Evolutionary conservation across 1,140 invertebrate genomes (phyloP).

Genomic region (Aphelenchoides avenae): DNA sequence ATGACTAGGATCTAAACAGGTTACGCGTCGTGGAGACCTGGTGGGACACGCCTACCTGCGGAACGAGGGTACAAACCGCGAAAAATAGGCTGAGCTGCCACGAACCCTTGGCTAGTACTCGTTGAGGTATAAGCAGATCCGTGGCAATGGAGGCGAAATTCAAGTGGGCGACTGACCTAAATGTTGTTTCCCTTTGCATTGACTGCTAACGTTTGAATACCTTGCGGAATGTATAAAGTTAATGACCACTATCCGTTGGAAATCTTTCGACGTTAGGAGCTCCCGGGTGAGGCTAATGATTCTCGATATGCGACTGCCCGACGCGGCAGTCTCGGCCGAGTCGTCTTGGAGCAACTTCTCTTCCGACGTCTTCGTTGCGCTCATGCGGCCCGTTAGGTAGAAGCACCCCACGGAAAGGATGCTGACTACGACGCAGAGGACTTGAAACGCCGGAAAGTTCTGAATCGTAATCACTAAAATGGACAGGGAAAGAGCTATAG

Average conservation of each 20-base stretch:
- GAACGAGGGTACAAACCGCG: constrained; percentile 41
- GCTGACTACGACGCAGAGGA: constrained; percentile 22
- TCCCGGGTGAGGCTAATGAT: constrained; percentile 36
- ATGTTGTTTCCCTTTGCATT: too few species aligned
- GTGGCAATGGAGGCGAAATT: constrained; percentile 57
- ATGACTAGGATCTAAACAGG: constrained; percentile 46
- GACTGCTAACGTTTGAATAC: constrained; percentile 4
- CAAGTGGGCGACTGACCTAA: constrained; percentile 44
- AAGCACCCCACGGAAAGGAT: constrained; percentile 7
- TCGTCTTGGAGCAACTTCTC: too few species aligned
- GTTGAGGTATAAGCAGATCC: constrained; percentile 52
- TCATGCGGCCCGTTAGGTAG: constrained; percentile 23
- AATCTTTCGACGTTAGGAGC: constrained; percentile 41
- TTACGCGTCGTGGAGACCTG: too few species aligned
- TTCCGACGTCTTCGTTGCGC: not conserved
- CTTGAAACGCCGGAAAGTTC: constrained; percentile 30
- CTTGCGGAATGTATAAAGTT: constrained; percentile 56
- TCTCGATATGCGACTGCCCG: not conserved
- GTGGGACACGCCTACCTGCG: constrained; percentile 25
- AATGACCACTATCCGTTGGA: constrained; percentile 41
- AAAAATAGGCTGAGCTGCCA: constrained; percentile 47
- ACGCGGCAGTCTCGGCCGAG: not conserved
- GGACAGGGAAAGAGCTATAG: constrained; percentile 23
- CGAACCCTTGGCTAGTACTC: constrained; percentile 52
- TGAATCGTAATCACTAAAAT: constrained; percentile 59